These are phyloP conservation scores for Phenganax subtilis DNA, from an alignment of 92 coral and sea anemone genomes.

Conservation along the genomic window DNA sequence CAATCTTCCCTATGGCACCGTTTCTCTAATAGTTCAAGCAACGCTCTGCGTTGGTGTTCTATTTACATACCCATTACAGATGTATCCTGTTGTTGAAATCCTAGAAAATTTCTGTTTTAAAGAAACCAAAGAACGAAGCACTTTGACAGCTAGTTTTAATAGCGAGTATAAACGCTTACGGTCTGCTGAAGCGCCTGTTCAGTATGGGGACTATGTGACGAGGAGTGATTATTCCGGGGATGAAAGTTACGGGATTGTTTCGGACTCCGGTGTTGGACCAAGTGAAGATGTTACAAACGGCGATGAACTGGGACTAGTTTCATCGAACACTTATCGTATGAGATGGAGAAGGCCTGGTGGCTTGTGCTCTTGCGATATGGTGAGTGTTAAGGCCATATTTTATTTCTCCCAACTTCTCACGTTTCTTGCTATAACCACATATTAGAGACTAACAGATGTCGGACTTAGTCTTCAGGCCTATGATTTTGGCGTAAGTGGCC, in stretches of 20 bases:
- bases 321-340: constrained; percentile 40
- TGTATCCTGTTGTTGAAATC: constrained; percentile 78
- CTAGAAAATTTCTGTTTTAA: constrained; percentile 73
- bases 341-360: constrained; percentile 47
- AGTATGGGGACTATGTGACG: not conserved
- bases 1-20: constrained; percentile 64
- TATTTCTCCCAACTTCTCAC: too few relatives aligned
- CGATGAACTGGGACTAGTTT: constrained; percentile 61
- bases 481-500: too few relatives aligned
- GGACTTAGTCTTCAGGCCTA: too few relatives aligned
- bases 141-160: constrained; percentile 12
- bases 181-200: not conserved
- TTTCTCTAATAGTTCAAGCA: constrained; percentile 58
- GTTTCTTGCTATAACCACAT: too few relatives aligned
- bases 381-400: not conserved
- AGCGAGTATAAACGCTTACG: not conserved
- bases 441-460: too few relatives aligned
- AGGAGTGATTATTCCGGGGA: not conserved
- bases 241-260: not conserved
- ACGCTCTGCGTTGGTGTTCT: constrained; percentile 72
- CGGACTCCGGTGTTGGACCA: not conserved
- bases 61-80: constrained; percentile 83
- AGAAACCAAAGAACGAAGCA: constrained; percentile 29
- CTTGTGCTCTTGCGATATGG: constrained; percentile 28
- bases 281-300: not conserved